Conservation (phyloP, 92 coral and sea anemone species). For the Micromussa lordhowensis region DNA sequence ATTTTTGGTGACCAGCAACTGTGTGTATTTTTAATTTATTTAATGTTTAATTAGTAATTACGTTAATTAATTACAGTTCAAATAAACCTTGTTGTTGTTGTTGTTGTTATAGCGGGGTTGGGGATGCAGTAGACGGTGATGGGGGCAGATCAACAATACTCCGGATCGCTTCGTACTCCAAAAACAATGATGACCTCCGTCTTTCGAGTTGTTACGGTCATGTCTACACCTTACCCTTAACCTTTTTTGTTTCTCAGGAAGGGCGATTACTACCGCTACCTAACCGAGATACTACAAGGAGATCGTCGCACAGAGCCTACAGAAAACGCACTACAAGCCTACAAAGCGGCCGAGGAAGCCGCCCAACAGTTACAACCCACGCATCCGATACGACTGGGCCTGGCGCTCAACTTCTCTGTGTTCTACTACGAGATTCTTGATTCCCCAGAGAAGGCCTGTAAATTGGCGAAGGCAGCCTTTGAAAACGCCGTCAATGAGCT, state of each 20-base stretch:
- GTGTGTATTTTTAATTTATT: too few relatives aligned
- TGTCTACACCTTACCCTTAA: background rate
- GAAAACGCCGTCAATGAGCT: conserved; percentile 72
- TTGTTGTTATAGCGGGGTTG: too few relatives aligned
- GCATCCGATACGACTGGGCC: conserved; percentile 86
- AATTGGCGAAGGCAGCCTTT: conserved; percentile 81
- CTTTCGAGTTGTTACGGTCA: too few relatives aligned
- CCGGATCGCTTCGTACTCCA: background rate
- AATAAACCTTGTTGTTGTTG: too few relatives aligned
- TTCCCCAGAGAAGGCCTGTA: conserved; percentile 74
- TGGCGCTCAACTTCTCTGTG: conserved; percentile 91
- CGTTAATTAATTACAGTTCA: too few relatives aligned
- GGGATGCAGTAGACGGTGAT: background rate
- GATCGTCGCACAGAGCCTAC: conserved; percentile 30
- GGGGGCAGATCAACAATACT: background rate
- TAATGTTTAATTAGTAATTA: too few relatives aligned
- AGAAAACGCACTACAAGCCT: conserved; percentile 75
- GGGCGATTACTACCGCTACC: conserved; percentile 96
- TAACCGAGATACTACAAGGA: conserved; percentile 52
- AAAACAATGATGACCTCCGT: background rate
- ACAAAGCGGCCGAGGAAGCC: conserved; percentile 37
- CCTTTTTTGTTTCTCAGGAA: conserved; percentile 46
- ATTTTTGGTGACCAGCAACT: too few relatives aligned
- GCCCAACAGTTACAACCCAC: conserved; percentile 33
- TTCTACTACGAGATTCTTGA: conserved; percentile 88